phyloP scores from a whole-genome alignment of 92 coral and sea anemone genomes.

The Isaurus tuberculatus region DNA sequence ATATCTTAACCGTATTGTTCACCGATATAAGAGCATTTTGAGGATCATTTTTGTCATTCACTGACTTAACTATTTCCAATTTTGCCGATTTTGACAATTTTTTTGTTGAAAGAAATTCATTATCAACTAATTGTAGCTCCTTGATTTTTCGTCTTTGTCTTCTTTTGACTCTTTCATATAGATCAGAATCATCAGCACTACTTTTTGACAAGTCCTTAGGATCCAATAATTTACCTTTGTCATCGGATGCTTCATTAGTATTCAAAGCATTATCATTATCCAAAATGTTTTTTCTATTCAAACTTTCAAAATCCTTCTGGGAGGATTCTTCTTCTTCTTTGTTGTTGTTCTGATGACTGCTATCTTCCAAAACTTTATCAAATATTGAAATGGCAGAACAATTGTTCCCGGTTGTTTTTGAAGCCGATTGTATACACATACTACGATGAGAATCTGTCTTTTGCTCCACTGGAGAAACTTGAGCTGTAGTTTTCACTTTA shows the following conservation, averaged over 20 bases:
- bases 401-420: not conserved
- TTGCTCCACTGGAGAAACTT: not conserved
- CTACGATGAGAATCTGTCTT: not conserved
- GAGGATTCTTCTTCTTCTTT: not conserved
- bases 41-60: not conserved
- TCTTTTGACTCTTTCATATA: slow-evolving; percentile 58
- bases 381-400: slow-evolving; percentile 45
- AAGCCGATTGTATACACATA: not conserved
- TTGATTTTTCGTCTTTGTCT: slow-evolving; percentile 42
- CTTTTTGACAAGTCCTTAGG: slow-evolving; percentile 1
- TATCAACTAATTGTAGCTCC: not conserved
- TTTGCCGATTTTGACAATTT: slow-evolving; percentile 2
- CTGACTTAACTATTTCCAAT: slow-evolving; percentile 4
- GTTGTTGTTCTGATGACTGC: not conserved
- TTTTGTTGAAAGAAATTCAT: not conserved
- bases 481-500: not conserved
- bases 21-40: not conserved
- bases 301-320: not conserved
- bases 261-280: not conserved
- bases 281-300: not conserved
- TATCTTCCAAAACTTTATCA: slow-evolving; percentile 22
- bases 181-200: slow-evolving; percentile 39
- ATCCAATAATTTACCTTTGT: not conserved
- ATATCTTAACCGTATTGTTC: not conserved
- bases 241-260: not conserved